Evolutionary conservation across 2,888 invertebrate genomes (phyloP).

Genomic region (Dolomedes plantarius): DNA sequence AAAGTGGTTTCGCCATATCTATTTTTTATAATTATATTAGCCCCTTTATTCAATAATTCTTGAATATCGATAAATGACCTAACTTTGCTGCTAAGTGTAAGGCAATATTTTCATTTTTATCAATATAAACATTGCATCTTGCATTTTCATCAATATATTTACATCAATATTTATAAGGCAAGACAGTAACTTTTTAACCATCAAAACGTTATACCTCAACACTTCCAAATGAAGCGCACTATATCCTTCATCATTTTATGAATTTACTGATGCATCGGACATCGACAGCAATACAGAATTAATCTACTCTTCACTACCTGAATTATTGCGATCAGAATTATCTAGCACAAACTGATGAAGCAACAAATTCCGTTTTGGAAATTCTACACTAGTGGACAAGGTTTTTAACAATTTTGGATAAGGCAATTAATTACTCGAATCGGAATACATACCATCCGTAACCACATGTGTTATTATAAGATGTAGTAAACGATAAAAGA

Average conservation of each 20-base stretch:
- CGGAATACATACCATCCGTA: not conserved
- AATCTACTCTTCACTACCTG: not conserved
- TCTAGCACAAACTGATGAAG: conserved; percentile 36
- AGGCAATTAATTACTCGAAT: not conserved
- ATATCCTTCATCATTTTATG: not conserved
- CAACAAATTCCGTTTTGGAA: not conserved
- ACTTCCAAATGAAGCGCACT: not conserved
- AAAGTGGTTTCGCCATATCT: not conserved
- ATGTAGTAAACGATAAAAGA: no score
- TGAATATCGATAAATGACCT: not conserved
- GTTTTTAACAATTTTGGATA: not conserved
- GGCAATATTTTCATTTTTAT: not conserved
- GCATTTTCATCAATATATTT: no score
- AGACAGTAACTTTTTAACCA: not conserved
- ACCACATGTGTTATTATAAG: no score
- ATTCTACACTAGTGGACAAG: not conserved
- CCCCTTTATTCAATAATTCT: not conserved
- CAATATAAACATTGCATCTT: not conserved
- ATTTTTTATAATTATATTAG: not conserved
- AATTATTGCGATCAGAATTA: conserved; percentile 12
- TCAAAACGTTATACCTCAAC: not conserved
- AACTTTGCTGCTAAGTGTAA: not conserved
- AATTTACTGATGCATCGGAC: not conserved
- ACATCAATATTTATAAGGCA: not conserved
- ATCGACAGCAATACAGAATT: conserved; percentile 7